Conservation (phyloP, 2,888 invertebrate genomes). For the Ganaspis brasiliensis region DNA sequence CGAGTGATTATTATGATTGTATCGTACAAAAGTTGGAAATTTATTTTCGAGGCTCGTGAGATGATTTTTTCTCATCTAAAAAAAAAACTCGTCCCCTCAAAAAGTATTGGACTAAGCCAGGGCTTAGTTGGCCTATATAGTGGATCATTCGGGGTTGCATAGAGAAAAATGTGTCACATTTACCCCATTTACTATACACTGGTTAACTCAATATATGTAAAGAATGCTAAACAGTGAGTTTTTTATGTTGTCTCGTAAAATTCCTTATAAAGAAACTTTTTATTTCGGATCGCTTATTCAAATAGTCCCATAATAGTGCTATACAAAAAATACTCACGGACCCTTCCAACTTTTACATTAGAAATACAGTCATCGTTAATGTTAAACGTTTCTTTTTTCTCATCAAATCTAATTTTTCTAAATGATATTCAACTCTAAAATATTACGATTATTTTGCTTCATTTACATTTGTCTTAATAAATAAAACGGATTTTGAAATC, state of each 20-base stretch:
- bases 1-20: conserved; percentile 4
- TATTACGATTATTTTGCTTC: neutral
- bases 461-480: too few relatives aligned
- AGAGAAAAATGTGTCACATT: conserved; percentile 34
- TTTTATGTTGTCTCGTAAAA: conserved; percentile 4
- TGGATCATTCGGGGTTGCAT: conserved; percentile 41
- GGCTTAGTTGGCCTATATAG: conserved; percentile 31
- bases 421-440: neutral
- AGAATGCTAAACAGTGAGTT: conserved; percentile 7
- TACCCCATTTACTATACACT: conserved; percentile 36
- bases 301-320: conserved; percentile 20
- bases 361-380: neutral
- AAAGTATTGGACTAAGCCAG: conserved; percentile 38
- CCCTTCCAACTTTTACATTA: neutral
- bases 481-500: too few relatives aligned
- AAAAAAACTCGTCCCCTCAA: conserved; percentile 35
- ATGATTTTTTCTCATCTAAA: conserved; percentile 17
- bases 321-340: neutral
- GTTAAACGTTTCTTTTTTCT: neutral
- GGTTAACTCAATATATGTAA: conserved; percentile 23
- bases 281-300: conserved; percentile 15
- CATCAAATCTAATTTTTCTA: neutral
- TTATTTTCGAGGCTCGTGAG: conserved; percentile 9
- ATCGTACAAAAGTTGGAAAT: conserved; percentile 5
- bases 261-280: conserved; percentile 13